Conservation (phyloP, 2,888 invertebrate genomes). For the Epinotia ramella region DNA sequence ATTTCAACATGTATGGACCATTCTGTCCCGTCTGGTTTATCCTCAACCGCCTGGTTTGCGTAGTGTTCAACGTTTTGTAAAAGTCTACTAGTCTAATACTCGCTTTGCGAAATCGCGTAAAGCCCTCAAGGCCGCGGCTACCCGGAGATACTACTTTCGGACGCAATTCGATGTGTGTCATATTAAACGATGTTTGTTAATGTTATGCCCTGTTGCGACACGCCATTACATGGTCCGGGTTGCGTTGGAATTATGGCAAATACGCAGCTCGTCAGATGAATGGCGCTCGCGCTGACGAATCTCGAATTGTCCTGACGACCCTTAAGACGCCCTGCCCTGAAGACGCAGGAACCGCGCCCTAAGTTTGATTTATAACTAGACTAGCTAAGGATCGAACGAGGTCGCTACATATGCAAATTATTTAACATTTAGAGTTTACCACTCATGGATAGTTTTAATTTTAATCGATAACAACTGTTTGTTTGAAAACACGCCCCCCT, state of each 20-base stretch:
- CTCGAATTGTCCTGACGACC: no score
- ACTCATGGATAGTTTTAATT: neutral
- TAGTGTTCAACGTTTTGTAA: constrained; percentile 22
- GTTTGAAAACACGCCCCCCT: neutral
- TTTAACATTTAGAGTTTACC: neutral
- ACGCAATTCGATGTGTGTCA: constrained; percentile 45
- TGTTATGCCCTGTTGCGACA: constrained; percentile 37
- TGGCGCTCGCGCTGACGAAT: neutral
- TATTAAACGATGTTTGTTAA: constrained; percentile 37
- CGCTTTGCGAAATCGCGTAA: constrained; percentile 34
- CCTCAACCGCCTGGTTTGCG: neutral
- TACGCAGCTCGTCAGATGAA: neutral
- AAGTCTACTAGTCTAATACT: constrained; percentile 16
- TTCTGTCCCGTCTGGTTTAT: neutral
- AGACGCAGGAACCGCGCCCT: neutral
- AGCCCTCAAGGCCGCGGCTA: constrained; percentile 37
- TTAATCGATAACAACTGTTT: neutral
- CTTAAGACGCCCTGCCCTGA: neutral
- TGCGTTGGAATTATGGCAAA: neutral
- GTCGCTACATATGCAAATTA: neutral
- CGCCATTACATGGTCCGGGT: neutral
- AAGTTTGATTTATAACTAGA: neutral
- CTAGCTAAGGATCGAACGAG: neutral
- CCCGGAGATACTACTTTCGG: constrained; percentile 45
- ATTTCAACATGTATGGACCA: neutral